Evolutionary conservation across 2,888 invertebrate genomes (phyloP).

Genomic region (Autographa gamma): DNA sequence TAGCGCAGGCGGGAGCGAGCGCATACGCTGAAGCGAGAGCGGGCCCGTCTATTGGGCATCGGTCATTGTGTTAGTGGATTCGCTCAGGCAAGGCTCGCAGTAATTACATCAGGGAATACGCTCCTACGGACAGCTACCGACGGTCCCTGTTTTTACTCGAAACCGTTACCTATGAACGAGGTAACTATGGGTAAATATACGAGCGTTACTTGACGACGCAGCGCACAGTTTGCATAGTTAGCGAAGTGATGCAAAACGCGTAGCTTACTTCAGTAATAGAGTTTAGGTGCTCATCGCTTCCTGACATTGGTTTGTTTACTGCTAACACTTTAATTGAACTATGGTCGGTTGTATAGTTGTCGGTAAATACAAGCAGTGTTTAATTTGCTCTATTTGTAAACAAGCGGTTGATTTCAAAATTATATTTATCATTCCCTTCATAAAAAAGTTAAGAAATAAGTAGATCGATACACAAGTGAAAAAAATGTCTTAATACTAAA

Average conservation of each 20-base stretch:
- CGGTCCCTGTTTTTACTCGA: slow-evolving; percentile 74
- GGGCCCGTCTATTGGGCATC: slow-evolving; percentile 73
- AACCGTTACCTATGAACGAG: slow-evolving; percentile 57
- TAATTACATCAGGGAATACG: slow-evolving; percentile 87
- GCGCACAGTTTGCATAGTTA: slow-evolving; percentile 47
- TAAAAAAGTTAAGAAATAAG: too few species aligned
- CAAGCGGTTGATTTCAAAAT: too few species aligned
- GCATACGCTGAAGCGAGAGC: slow-evolving; percentile 57
- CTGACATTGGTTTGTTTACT: slow-evolving; percentile 15
- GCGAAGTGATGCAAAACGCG: slow-evolving; percentile 18
- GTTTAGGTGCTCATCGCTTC: slow-evolving; percentile 29
- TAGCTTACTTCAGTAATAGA: slow-evolving; percentile 37
- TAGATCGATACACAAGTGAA: too few species aligned
- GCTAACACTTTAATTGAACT: slow-evolving; percentile 17
- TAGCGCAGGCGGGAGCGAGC: slow-evolving; percentile 52
- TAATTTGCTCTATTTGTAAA: too few species aligned
- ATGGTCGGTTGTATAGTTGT: neutral
- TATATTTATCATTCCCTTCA: too few species aligned
- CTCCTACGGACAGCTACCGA: slow-evolving; percentile 63
- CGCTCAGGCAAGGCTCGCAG: slow-evolving; percentile 75
- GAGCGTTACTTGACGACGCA: slow-evolving; percentile 37
- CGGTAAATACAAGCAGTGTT: neutral
- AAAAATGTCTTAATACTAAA: too few species aligned
- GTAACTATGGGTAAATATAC: slow-evolving; percentile 54
- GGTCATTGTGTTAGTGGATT: slow-evolving; percentile 83